phyloP scores from a whole-genome alignment of 1,140 invertebrate genomes.

The Drosophila pseudoobscura region DNA sequence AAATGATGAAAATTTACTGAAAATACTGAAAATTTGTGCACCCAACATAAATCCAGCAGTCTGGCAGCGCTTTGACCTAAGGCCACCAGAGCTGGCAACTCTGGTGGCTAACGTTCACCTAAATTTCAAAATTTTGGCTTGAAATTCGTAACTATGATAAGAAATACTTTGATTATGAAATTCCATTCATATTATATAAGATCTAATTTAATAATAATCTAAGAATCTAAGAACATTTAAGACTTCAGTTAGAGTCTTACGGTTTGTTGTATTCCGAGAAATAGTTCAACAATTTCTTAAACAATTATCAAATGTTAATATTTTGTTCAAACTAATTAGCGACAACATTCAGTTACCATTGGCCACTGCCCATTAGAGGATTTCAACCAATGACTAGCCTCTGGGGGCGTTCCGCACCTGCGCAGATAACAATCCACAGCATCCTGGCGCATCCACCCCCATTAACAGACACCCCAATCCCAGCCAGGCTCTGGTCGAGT shows the following conservation, averaged over 20 bases:
- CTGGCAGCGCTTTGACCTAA: too few species aligned
- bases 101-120: too few species aligned
- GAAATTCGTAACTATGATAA: not conserved
- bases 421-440: conserved; percentile 46
- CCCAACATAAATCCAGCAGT: too few species aligned
- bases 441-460: conserved; percentile 52
- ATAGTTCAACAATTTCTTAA: conserved; percentile 2
- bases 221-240: too few species aligned
- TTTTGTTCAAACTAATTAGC: conserved; percentile 11
- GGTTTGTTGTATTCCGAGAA: too few species aligned
- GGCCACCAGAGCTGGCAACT: too few species aligned
- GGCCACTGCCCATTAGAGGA: conserved; percentile 4
- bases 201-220: too few species aligned
- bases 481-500: conserved; percentile 13
- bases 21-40: too few species aligned
- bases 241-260: too few species aligned
- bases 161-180: too few species aligned
- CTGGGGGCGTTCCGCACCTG: conserved; percentile 54
- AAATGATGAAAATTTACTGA: too few species aligned
- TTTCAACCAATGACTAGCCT: conserved; percentile 43
- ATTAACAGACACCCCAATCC: conserved; percentile 13
- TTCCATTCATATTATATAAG: too few species aligned
- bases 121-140: conserved; percentile 6
- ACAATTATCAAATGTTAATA: conserved; percentile 3
- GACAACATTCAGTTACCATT: conserved; percentile 34